phyloP scores from a whole-genome alignment of 2,113 vertebrate genomes.

The Ceyx margarethae region DNA sequence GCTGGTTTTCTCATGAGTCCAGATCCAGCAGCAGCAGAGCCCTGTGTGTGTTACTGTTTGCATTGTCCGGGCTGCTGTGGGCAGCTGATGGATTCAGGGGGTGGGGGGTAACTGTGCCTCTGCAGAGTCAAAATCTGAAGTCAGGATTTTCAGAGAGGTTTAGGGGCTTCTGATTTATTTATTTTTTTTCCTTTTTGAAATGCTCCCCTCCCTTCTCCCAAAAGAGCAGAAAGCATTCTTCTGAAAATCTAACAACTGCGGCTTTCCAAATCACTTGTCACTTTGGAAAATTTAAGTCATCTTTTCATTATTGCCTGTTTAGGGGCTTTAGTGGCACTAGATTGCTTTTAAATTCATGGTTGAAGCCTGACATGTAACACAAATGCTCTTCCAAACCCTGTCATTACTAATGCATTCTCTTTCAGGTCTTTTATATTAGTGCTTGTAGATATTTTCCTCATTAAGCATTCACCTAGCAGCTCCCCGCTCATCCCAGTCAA shows the following conservation, averaged over 20 bases:
- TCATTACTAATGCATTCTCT: constrained; percentile 58
- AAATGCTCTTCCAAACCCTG: constrained; percentile 56
- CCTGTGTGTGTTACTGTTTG: background rate
- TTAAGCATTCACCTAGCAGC: constrained; percentile 60
- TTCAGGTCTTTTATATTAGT: constrained; percentile 48
- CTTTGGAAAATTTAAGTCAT: constrained; percentile 31
- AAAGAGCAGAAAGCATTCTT: constrained; percentile 5
- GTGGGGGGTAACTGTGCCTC: background rate
- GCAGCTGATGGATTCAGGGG: background rate
- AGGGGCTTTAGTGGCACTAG: constrained; percentile 32
- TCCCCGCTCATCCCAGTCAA: constrained; percentile 32
- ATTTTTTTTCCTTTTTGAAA: background rate
- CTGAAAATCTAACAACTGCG: background rate
- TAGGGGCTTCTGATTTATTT: background rate
- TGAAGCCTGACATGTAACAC: constrained; percentile 36
- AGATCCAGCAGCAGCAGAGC: background rate
- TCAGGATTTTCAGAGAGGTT: background rate
- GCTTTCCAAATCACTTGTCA: constrained; percentile 47
- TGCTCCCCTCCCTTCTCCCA: background rate
- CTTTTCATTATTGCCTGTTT: constrained; percentile 58
- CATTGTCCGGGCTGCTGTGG: background rate
- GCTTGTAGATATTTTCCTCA: constrained; percentile 46
- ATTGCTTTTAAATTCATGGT: constrained; percentile 41
- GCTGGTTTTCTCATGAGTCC: background rate
- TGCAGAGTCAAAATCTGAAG: background rate